Conservation (phyloP, 64 coral and sea anemone species). For the Porites australiensis region DNA sequence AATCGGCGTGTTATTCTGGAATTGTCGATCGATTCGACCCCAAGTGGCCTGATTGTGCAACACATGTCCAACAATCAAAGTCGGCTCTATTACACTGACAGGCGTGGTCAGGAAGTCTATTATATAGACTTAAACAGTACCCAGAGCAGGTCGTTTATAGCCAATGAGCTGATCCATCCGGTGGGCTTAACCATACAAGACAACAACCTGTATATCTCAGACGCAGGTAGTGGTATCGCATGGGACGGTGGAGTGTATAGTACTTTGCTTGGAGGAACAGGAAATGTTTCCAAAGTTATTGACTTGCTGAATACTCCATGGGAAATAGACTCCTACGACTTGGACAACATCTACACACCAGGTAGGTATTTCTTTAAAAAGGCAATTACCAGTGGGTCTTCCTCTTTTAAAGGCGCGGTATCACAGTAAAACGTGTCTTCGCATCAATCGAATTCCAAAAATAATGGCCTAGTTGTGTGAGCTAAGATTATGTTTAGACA, state of each 20-base stretch:
- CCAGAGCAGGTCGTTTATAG: not conserved
- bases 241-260: constrained; percentile 35
- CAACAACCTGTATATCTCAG: not conserved
- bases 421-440: not conserved
- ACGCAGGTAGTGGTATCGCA: not conserved
- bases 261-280: not conserved
- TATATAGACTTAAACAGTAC: not conserved
- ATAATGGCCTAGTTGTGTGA: too few relatives aligned
- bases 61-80: not conserved
- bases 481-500: too few relatives aligned
- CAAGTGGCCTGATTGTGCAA: constrained; percentile 5
- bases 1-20: not conserved
- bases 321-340: constrained; percentile 20
- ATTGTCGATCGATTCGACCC: not conserved
- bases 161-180: not conserved
- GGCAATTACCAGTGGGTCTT: too few relatives aligned
- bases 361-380: not conserved
- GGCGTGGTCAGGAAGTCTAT: not conserved
- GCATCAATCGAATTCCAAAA: too few relatives aligned
- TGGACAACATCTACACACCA: not conserved
- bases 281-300: constrained; percentile 23
- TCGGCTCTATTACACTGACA: constrained; percentile 9
- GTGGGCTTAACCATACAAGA: not conserved
- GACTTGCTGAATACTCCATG: not conserved
- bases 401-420: too few relatives aligned